These are phyloP conservation scores for Forbesichthys papilliferus DNA, from an alignment of 2,113 vertebrate species.

Conservation along the genomic window DNA sequence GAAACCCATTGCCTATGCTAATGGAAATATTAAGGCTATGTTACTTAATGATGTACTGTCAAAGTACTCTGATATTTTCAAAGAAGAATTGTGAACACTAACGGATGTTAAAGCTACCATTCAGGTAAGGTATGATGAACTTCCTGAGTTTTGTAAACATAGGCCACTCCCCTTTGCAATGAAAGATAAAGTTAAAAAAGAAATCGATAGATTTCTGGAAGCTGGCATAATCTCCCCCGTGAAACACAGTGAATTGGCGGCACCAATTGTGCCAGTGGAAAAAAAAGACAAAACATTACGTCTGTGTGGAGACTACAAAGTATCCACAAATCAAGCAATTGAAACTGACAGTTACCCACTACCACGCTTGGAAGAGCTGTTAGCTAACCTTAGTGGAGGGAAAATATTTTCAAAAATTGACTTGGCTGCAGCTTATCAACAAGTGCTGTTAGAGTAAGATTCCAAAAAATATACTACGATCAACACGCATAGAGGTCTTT, in stretches of 20 bases:
- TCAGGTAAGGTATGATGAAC: conserved; percentile 16
- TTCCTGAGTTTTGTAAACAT: conserved; percentile 19
- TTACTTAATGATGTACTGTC: conserved; percentile 10
- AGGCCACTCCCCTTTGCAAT: conserved; percentile 27
- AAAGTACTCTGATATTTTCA: conserved; percentile 21
- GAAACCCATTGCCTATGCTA: neutral
- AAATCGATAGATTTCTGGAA: conserved; percentile 12
- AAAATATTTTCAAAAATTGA: conserved; percentile 30
- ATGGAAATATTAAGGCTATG: neutral
- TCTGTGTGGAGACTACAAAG: conserved; percentile 39
- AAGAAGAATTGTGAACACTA: conserved; percentile 16
- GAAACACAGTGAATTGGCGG: conserved; percentile 33
- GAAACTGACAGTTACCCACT: conserved; percentile 23
- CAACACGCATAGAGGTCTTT: conserved; percentile 20
- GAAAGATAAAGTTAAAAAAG: neutral
- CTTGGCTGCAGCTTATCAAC: conserved; percentile 22
- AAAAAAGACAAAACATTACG: conserved; percentile 16
- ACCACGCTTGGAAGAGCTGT: conserved; percentile 23
- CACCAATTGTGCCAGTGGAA: conserved; percentile 25
- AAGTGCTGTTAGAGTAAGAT: conserved; percentile 22
- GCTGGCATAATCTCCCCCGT: conserved; percentile 13
- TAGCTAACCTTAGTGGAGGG: conserved; percentile 21
- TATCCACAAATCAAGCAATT: conserved; percentile 22
- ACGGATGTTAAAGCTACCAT: conserved; percentile 24
- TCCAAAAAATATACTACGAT: conserved; percentile 16